Percentiles rank a stretch among this genome's conserved stretches.
Conservation (phyloP, 2,888 invertebrate genomes). For the Drosophila pegasa region DNA sequence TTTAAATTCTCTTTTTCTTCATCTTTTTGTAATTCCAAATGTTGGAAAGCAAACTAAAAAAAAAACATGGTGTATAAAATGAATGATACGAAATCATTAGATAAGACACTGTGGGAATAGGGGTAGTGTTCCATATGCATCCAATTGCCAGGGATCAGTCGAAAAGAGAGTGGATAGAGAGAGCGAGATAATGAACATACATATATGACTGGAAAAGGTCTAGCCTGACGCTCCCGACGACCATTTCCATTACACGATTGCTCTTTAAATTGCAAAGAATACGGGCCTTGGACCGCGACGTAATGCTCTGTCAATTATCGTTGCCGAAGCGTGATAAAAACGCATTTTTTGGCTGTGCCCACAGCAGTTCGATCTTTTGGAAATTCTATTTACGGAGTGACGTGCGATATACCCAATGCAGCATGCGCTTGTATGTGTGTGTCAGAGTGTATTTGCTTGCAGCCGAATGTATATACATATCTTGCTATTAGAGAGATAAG, state of each 20-base stretch:
- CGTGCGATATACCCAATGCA: constrained; percentile 49
- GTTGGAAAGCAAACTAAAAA: neutral
- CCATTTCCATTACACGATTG: constrained; percentile 26
- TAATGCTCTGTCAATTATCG: constrained; percentile 46
- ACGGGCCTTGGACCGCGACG: constrained; percentile 42
- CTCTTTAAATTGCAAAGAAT: constrained; percentile 35
- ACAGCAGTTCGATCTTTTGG: constrained; percentile 34
- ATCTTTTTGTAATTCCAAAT: constrained; percentile 23
- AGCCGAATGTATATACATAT: constrained; percentile 22
- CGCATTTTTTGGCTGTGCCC: constrained; percentile 42
- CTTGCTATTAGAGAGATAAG: constrained; percentile 48
- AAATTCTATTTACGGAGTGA: constrained; percentile 70
- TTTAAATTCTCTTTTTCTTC: constrained; percentile 1
- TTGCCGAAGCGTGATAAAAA: constrained; percentile 56
- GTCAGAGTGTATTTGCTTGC: neutral
- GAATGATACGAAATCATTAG: constrained; percentile 14
- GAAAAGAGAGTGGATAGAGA: constrained; percentile 3
- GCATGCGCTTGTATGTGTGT: no score
- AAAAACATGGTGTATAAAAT: constrained; percentile 13
- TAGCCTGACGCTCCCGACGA: constrained; percentile 32
- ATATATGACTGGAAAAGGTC: constrained; percentile 37
- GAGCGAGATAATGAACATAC: constrained; percentile 8
- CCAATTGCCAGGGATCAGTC: constrained; percentile 22
- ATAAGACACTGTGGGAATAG: constrained; percentile 20
- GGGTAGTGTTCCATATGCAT: constrained; percentile 15